A percentile compares a stretch with the other conserved stretches of the same genome.
phyloP scores from a whole-genome alignment of 2,113 vertebrate species.

The Stegostoma tigrinum region DNA sequence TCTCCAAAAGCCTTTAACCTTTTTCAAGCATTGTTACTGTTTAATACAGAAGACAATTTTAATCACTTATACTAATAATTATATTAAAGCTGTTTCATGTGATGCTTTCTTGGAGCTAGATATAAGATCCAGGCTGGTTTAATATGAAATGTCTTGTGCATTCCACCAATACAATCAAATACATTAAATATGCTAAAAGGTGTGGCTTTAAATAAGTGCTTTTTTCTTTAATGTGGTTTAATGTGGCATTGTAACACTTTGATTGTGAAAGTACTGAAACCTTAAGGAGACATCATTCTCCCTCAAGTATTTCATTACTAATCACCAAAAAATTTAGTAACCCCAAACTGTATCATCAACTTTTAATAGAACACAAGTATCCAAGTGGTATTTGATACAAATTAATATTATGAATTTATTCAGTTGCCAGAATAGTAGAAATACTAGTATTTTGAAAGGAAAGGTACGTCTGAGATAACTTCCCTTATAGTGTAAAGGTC shows the following conservation, averaged over 20 bases:
- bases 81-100: neutral
- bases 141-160: neutral
- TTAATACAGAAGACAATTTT: neutral
- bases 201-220: neutral
- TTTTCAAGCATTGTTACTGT: neutral
- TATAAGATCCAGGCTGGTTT: neutral
- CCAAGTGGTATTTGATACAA: neutral
- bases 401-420: neutral
- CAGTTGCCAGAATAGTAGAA: neutral
- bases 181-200: neutral
- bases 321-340: neutral
- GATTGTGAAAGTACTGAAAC: neutral
- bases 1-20: neutral
- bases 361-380: neutral
- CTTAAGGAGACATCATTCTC: neutral
- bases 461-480: neutral
- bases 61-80: neutral
- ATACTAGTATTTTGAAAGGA: neutral
- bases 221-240: constrained; percentile 6
- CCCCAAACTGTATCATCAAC: neutral
- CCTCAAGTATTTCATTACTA: neutral
- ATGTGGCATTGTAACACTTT: constrained; percentile 15
- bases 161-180: neutral
- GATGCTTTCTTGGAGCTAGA: neutral
- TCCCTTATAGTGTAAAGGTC: neutral